Percentiles rank a stretch among this genome's conserved stretches.
phyloP scores from a whole-genome alignment of 2,113 vertebrate genomes.

The Cochlearius cochlearius region DNA sequence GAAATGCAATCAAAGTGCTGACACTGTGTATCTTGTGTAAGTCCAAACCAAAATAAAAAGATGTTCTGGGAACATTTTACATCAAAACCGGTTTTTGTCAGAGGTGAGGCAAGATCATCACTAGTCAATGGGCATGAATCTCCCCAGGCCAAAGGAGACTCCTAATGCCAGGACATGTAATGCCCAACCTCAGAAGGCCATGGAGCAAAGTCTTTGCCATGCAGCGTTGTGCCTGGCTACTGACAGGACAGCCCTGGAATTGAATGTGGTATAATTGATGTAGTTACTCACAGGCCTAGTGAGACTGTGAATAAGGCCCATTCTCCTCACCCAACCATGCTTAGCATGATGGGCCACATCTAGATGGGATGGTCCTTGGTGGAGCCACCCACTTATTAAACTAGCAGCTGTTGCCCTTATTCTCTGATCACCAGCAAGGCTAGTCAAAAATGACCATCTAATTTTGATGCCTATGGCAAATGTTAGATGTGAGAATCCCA shows the following conservation, averaged over 20 bases:
- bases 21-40: conserved; percentile 38
- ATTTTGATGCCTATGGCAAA: not conserved
- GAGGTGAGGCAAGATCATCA: not conserved
- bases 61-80: not conserved
- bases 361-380: not conserved
- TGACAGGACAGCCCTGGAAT: not conserved
- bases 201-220: not conserved
- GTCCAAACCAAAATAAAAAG: not conserved
- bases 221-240: not conserved
- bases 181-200: not conserved
- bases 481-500: not conserved
- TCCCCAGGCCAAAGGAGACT: not conserved
- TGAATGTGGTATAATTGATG: not conserved
- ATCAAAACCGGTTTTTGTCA: not conserved
- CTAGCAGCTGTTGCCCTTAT: not conserved
- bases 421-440: not conserved
- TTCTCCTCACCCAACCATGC: not conserved
- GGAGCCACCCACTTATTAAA: not conserved
- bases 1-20: conserved; percentile 22
- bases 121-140: not conserved
- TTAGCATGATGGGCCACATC: not conserved
- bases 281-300: not conserved
- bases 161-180: not conserved
- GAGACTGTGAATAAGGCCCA: not conserved
- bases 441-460: not conserved